Base-by-base conservation (phyloP, 2,888 invertebrate species). In the Andrena hattorfiana region DNA sequence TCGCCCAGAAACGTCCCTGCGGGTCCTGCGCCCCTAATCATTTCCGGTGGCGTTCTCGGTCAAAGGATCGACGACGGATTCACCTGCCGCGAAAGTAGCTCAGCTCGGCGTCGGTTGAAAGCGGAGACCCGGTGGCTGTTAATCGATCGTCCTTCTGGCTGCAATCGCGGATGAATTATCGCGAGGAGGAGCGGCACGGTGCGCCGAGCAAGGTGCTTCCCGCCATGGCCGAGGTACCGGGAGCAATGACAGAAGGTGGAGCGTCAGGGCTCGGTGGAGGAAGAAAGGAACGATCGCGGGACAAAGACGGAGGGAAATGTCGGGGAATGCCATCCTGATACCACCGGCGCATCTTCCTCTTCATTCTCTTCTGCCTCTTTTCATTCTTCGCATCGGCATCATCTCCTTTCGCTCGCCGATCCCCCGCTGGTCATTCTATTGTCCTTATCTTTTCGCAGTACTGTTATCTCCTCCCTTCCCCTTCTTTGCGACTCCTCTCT, bases 161-260 rank as follows among this genome's bases (percentile, higher is more conserved):
- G 62, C 28, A 6, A 51, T 72, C 66, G 62, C 42, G 78, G 54
- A 64, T 71, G 66, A 62, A 71, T 69, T 67, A 71, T 74, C 66
- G 49, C 49, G 56, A 30, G 16, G 77, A 30, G 51, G 32, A 62
- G 23, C 30, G 26, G 76, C 42, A 56, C 63, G 42, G 60, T 32
- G 73, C 49, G 63, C 51, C 66, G 62, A 69, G 84, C 85, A 87
- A 86, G 84, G 86, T 86, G 87, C 74, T 81, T 64, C 67, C 69
- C 70, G 35, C 66, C 71, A 75, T 70, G 71, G 68, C 68, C 74
- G 70, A 72, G 54, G 72, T 63, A 74, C 63, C 42, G 71, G 69
- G 83, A 74, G 77, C 77, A 81, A 81, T 77, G 78, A 72, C 72
- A 72, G 68, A 66, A 75, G 77, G 75, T 74, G 74, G 76, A 76